Evolutionary conservation across 2,888 invertebrate genomes (phyloP).

Genomic region (Ischnura elegans): DNA sequence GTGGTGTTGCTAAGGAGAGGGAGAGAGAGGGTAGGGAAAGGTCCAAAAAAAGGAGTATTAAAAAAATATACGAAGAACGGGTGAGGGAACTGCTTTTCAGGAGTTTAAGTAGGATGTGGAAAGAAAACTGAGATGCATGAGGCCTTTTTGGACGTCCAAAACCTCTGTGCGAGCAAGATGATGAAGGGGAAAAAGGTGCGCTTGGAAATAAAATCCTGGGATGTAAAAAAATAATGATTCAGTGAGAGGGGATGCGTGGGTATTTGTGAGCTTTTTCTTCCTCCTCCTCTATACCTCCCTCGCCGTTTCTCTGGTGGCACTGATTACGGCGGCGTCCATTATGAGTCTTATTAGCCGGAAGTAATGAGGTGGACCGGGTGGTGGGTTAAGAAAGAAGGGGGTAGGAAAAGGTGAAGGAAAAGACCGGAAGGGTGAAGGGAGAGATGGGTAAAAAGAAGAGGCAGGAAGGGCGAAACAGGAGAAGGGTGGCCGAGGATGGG

Average conservation of each 20-base stretch:
- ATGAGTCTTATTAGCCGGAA: conserved; percentile 62
- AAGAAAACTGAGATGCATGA: not conserved
- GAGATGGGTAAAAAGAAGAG: not conserved
- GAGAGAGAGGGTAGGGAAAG: not conserved
- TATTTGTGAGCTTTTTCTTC: not conserved
- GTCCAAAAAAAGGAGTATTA: not conserved
- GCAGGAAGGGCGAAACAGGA: too few relatives aligned
- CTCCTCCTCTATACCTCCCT: conserved; percentile 32
- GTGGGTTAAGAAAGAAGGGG: conserved; percentile 21
- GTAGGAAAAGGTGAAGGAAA: too few relatives aligned
- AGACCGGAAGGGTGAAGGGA: too few relatives aligned
- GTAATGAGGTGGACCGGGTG: conserved; percentile 37
- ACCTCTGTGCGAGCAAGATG: not conserved
- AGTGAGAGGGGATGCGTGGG: not conserved
- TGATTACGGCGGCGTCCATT: conserved; percentile 65
- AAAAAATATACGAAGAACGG: not conserved
- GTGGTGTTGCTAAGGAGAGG: not conserved
- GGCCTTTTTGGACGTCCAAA: not conserved
- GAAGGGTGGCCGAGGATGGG: not conserved
- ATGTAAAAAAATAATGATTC: conserved; percentile 41
- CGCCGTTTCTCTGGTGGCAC: conserved; percentile 53
- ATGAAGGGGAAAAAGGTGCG: conserved; percentile 41
- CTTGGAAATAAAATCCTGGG: conserved; percentile 28
- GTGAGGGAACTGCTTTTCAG: not conserved
- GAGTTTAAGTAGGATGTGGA: not conserved